Evolutionary conservation across 2,797 vertebrate species (phyloP).

Genomic region (Paedocypris micromegethes): DNA sequence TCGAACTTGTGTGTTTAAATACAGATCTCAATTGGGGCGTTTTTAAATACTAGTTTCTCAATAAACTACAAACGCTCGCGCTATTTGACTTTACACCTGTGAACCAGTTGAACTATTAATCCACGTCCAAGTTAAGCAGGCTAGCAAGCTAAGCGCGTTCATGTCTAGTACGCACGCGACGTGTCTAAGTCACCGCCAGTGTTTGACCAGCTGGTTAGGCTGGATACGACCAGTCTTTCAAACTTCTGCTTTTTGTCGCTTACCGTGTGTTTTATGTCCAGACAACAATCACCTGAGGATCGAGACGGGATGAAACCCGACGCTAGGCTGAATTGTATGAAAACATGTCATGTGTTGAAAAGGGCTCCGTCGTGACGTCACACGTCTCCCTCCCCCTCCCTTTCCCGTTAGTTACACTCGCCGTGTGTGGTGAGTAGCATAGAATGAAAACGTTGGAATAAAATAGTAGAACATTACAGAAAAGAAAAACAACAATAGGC

Average conservation of each 20-base stretch:
- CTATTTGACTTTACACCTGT: neutral
- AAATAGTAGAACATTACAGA: too few relatives aligned
- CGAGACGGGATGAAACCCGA: neutral
- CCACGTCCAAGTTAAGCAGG: neutral
- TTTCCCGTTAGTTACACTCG: constrained; percentile 5
- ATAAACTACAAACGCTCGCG: neutral
- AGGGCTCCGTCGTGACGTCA: constrained; percentile 38
- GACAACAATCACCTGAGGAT: neutral
- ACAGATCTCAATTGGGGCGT: too few relatives aligned
- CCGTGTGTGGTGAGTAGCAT: neutral
- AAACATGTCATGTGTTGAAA: constrained; percentile 28
- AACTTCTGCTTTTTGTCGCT: neutral
- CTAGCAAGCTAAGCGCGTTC: constrained; percentile 29
- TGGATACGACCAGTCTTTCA: neutral
- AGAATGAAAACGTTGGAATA: too few relatives aligned
- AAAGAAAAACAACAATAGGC: too few relatives aligned
- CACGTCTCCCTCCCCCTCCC: neutral
- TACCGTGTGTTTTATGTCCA: constrained; percentile 18
- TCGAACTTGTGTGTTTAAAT: too few relatives aligned
- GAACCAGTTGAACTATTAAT: constrained; percentile 6
- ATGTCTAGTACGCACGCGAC: constrained; percentile 5
- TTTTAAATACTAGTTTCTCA: neutral
- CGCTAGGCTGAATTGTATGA: constrained; percentile 1
- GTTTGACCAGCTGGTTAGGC: neutral
- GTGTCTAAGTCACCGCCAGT: neutral